Conservation (phyloP, 2,888 invertebrate species). For the Deladenus siricidicola region DNA sequence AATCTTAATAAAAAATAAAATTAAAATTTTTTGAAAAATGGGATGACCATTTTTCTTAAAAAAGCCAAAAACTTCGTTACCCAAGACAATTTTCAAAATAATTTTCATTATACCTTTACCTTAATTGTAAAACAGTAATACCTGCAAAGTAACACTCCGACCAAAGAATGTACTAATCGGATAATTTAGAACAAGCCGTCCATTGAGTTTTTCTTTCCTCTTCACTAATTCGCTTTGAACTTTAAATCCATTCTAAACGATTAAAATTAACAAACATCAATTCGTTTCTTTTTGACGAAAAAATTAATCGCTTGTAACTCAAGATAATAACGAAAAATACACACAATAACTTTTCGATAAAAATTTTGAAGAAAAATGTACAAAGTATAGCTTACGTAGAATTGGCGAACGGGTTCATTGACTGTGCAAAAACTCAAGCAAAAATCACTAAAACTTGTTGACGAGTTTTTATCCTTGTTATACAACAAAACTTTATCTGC, state of each 20-base stretch:
- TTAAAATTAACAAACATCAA: no score
- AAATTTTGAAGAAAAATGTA: no score
- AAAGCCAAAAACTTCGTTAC: no score
- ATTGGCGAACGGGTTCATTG: conserved; percentile 43
- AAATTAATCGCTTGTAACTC: no score
- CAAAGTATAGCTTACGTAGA: conserved; percentile 42
- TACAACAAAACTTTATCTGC: conserved; percentile 37
- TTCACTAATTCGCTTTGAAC: conserved; percentile 33
- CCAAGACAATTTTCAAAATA: no score
- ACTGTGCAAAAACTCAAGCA: conserved; percentile 38
- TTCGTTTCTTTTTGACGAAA: not conserved
- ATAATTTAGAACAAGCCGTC: conserved; percentile 39
- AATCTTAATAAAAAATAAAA: no score
- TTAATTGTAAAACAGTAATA: not conserved
- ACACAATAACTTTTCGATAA: no score
- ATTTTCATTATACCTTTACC: no score
- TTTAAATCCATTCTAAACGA: conserved; percentile 38
- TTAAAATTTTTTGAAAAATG: no score
- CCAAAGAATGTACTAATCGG: conserved; percentile 44
- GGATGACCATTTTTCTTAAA: no score
- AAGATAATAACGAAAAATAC: no score
- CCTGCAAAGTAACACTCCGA: conserved; percentile 35
- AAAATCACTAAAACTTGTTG: conserved; percentile 37
- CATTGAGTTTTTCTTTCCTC: conserved; percentile 24
- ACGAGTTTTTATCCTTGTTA: conserved; percentile 23